Percentiles rank a stretch among this genome's conserved stretches.
These are phyloP conservation scores for Panthera tigris DNA, from an alignment of 2,113 vertebrate genomes.

Conservation along the genomic window DNA sequence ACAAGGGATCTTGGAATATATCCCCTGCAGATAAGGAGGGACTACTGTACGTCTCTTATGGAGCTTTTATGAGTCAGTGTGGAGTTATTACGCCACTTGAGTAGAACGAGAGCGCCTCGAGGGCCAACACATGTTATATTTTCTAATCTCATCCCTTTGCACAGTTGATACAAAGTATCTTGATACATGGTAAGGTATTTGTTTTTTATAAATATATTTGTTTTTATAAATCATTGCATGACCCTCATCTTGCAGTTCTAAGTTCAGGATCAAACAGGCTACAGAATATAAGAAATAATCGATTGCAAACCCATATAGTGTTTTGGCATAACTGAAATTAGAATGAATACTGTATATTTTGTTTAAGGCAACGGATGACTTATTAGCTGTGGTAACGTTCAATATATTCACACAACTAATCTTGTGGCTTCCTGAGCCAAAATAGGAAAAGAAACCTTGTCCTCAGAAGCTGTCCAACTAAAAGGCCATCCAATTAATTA, in stretches of 20 bases:
- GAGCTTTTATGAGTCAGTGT: not conserved
- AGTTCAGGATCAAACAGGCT: not conserved
- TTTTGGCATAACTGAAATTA: conserved; percentile 4
- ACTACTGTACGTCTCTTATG: not conserved
- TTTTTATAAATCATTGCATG: not conserved
- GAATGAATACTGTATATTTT: conserved; percentile 14
- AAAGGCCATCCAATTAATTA: conserved; percentile 59
- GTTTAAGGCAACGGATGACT: not conserved
- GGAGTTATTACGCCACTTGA: not conserved
- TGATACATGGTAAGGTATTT: not conserved
- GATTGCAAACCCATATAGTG: not conserved
- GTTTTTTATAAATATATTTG: too few relatives aligned
- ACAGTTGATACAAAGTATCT: not conserved
- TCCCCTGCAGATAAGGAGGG: not conserved
- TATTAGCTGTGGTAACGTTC: conserved; percentile 27
- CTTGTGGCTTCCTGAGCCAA: conserved; percentile 6
- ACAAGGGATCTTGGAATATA: not conserved
- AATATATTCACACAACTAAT: conserved; percentile 41
- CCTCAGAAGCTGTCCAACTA: not conserved
- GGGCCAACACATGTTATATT: not conserved
- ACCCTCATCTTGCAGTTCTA: not conserved
- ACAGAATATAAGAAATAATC: not conserved
- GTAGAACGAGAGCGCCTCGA: not conserved
- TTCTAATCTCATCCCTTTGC: not conserved
- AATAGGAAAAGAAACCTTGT: not conserved